These are phyloP conservation scores for Synergus japonicus DNA, from an alignment of 2,888 invertebrate genomes.

Conservation along the genomic window DNA sequence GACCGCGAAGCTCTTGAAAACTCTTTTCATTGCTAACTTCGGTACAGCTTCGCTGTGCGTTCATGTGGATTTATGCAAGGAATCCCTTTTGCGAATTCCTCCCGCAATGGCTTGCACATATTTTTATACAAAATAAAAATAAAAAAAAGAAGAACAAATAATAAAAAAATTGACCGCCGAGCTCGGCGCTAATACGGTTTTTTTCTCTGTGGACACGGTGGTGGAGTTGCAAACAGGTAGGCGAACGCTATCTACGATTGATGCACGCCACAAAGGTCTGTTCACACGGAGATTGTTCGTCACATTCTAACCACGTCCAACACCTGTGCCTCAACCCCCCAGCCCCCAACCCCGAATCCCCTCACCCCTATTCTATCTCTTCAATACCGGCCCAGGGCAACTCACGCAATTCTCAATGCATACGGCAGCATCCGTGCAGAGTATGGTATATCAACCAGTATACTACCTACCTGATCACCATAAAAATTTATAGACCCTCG, in stretches of 20 bases:
- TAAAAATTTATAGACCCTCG: conserved; percentile 75
- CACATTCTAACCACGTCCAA: conserved; percentile 69
- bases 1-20: conserved; percentile 39
- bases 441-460: conserved; percentile 66
- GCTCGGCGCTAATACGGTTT: conserved; percentile 28
- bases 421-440: conserved; percentile 58
- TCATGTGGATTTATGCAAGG: conserved; percentile 10
- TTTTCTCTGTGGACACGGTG: conserved; percentile 30
- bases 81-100: conserved; percentile 34
- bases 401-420: conserved; percentile 64
- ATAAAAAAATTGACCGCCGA: conserved; percentile 17
- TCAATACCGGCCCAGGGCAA: conserved; percentile 48
- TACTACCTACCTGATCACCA: conserved; percentile 74
- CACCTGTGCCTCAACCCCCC: conserved; percentile 52
- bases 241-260: conserved; percentile 42
- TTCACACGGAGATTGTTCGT: conserved; percentile 59
- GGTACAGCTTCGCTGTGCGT: conserved; percentile 31
- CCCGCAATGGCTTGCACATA: conserved; percentile 15
- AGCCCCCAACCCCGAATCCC: conserved; percentile 35
- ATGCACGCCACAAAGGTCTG: conserved; percentile 33
- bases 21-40: conserved; percentile 14
- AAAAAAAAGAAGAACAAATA: neutral
- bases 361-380: conserved; percentile 9
- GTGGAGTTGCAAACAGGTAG: conserved; percentile 40
- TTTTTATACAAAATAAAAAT: neutral